Percentiles rank a stretch among this genome's conserved stretches.
phyloP scores from a whole-genome alignment of 2,888 invertebrate species.

The Osmoderma eremita region DNA sequence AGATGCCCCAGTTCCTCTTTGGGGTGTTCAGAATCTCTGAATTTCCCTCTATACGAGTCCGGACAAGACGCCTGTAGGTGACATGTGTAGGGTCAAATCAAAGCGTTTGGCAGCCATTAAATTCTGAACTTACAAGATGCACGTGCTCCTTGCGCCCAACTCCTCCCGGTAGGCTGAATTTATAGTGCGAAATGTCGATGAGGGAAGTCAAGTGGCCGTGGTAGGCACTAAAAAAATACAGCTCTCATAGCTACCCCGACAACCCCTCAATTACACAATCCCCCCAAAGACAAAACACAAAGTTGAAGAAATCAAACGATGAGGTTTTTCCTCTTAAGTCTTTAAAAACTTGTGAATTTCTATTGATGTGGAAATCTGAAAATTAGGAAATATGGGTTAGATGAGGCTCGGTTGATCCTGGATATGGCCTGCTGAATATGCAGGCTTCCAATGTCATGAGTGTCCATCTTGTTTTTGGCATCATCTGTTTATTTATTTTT shows the following conservation, averaged over 20 bases:
- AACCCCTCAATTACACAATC: conserved; percentile 34
- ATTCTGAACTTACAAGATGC: conserved; percentile 78
- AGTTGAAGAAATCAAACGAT: neutral
- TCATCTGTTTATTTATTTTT: conserved; percentile 1
- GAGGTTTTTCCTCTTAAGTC: neutral
- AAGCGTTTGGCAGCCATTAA: neutral
- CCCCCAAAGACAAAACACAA: conserved; percentile 39
- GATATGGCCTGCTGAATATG: conserved; percentile 30
- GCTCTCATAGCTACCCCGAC: conserved; percentile 47
- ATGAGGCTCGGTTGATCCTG: conserved; percentile 8
- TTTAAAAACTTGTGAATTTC: neutral
- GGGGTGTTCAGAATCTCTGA: conserved; percentile 72
- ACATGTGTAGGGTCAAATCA: neutral
- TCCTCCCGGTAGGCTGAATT: conserved; percentile 90
- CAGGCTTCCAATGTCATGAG: conserved; percentile 17
- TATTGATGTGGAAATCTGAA: conserved; percentile 24
- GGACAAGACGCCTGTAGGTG: conserved; percentile 85
- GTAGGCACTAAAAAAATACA: conserved; percentile 88
- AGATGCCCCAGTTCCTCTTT: conserved; percentile 76
- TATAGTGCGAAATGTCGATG: conserved; percentile 98
- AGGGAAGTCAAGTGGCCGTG: conserved; percentile 97
- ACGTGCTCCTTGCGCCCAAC: conserved; percentile 86
- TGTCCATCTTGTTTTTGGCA: conserved; percentile 6
- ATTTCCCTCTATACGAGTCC: conserved; percentile 92
- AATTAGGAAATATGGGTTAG: conserved; percentile 24